phyloP scores from a whole-genome alignment of 2,888 invertebrate species.

The Lymantria dispar region DNA sequence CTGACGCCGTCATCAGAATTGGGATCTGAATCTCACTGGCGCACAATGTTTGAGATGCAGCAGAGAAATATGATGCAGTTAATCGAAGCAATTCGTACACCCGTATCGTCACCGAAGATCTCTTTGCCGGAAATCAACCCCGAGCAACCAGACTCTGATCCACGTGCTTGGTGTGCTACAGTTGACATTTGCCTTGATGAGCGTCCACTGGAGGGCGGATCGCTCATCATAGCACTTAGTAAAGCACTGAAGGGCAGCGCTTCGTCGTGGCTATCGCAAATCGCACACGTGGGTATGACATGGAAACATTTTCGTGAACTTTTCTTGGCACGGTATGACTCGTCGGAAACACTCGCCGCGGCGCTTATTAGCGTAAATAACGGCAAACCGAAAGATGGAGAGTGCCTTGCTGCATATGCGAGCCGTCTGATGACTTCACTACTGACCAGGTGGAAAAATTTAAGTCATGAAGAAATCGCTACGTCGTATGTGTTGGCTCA shows the following conservation, averaged over 20 bases:
- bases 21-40: background rate
- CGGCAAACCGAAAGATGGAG: background rate
- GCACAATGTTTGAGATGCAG: conserved; percentile 16
- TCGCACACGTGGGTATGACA: background rate
- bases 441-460: background rate
- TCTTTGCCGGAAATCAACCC: conserved; percentile 3
- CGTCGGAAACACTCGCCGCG: conserved; percentile 5
- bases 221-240: background rate
- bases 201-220: background rate
- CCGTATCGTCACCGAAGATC: conserved; percentile 46
- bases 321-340: conserved; percentile 5
- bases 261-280: background rate
- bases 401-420: conserved; percentile 4
- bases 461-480: background rate
- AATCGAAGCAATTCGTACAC: conserved; percentile 58
- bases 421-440: background rate
- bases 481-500: background rate
- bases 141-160: background rate
- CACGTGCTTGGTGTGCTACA: background rate
- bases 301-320: conserved; percentile 1
- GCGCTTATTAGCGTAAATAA: background rate
- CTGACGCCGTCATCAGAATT: background rate
- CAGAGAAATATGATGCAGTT: conserved; percentile 79
- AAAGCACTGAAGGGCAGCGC: background rate
- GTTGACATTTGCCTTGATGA: background rate